Evolutionary conservation across 2,888 invertebrate genomes (phyloP), one percentile per base, ranked within the genome.

Genomic region (Alentia gelatinosa): DNA sequence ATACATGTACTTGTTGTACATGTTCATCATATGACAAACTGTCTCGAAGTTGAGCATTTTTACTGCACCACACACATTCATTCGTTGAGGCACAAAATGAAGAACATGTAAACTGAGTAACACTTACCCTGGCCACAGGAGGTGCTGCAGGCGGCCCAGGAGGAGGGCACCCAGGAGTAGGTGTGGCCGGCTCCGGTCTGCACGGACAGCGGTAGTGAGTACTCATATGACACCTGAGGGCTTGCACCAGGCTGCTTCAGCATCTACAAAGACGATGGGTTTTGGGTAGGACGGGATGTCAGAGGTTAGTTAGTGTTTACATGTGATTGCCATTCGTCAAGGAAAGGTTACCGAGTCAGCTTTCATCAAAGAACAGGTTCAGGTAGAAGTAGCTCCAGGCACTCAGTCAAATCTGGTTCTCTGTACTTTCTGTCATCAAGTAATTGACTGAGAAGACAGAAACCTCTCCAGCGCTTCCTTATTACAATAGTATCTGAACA

Each of bases 81-180:
- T n/a, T n/a, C n/a, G n/a, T n/a, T n/a, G n/a, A n/a, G n/a, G n/a
- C n/a, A n/a, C n/a, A n/a, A n/a, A n/a, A n/a, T n/a, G n/a, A n/a
- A n/a, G n/a, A n/a, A n/a, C n/a, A n/a, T n/a, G n/a, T n/a, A n/a
- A n/a, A n/a, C n/a, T n/a, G n/a, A n/a, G n/a, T 56, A 3, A 35
- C 39, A 79, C 79, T 56, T 23, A 90, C 90, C 90, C 33, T 68
- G n/a, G 19, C 90, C 86, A 40, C 90, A 90, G n/a, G 84, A 56
- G 37, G 37, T 30, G 50, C 50, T 47, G 90, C 90, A 90, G 63
- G 35, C 37, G 37, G 56, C 39, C 90, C 90, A 90, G 30, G 33
- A 9, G 7, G 63, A 75, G 33, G 90, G 42, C n/a, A 35, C 63
- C 90, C 90, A 90, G 37, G 39, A 35, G 50, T 90, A 90, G 26